phyloP scores from a whole-genome alignment of 2,113 vertebrate species.

The Hyla sarda region DNA sequence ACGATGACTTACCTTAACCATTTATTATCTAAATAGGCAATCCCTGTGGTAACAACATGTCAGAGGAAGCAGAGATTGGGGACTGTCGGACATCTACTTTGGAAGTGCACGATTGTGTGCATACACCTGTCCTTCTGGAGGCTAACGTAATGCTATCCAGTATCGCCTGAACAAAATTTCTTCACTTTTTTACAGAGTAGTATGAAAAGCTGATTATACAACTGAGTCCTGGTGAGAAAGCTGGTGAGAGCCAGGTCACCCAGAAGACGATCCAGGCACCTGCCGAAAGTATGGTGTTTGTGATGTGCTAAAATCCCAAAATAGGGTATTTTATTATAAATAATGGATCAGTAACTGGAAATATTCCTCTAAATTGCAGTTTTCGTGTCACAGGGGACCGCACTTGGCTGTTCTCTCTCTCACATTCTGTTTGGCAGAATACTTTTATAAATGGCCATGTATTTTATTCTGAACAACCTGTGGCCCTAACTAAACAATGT shows the following conservation, averaged over 20 bases:
- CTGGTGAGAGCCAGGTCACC: conserved; percentile 6
- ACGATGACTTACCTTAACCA: no score
- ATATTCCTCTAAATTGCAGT: not conserved
- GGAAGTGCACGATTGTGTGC: no score
- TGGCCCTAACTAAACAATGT: no score
- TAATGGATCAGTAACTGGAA: not conserved
- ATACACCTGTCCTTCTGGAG: no score
- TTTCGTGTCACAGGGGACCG: not conserved
- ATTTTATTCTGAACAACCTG: no score
- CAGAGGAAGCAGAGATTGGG: no score
- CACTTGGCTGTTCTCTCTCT: not conserved
- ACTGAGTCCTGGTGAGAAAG: not conserved
- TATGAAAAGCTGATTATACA: not conserved
- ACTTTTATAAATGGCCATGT: not conserved
- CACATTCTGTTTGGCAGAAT: not conserved
- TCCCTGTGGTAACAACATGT: no score
- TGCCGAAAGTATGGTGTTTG: not conserved
- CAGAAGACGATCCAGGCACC: not conserved
- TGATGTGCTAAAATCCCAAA: not conserved
- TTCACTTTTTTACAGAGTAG: not conserved
- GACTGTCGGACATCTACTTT: no score
- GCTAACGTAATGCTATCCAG: no score
- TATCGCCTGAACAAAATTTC: no score
- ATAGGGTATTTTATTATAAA: not conserved
- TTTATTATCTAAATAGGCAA: no score